Evolutionary conservation across 1,140 invertebrate genomes (phyloP).

Genomic region (Mactra quadrangularis): DNA sequence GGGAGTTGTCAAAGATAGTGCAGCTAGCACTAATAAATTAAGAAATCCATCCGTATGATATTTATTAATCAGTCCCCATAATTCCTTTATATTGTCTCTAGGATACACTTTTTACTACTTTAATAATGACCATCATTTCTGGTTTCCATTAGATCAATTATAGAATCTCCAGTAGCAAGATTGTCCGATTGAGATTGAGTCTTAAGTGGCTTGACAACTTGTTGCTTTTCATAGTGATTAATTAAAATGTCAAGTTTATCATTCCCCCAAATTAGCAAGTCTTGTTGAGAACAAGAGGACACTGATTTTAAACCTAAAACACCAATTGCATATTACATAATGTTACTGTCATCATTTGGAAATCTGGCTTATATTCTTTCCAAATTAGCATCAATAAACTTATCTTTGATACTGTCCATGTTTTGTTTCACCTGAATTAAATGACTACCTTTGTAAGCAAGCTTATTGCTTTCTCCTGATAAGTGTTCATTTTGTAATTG

Average conservation of each 20-base stretch:
- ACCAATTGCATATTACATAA: slow-evolving; percentile 47
- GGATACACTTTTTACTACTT: neutral
- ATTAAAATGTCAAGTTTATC: slow-evolving; percentile 35
- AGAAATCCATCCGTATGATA: no score
- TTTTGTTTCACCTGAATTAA: slow-evolving; percentile 25
- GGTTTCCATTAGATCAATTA: neutral
- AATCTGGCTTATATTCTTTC: slow-evolving; percentile 27
- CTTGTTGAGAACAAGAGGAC: neutral
- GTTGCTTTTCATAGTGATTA: slow-evolving; percentile 15
- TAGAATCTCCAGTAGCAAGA: neutral
- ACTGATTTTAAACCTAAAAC: slow-evolving; percentile 32
- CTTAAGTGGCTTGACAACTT: no score
- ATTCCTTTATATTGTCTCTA: neutral
- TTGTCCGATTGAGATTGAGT: no score
- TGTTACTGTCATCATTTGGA: slow-evolving; percentile 39
- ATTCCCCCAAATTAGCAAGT: slow-evolving; percentile 8
- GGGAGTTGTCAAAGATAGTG: neutral
- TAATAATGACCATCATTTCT: neutral
- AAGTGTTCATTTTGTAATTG: slow-evolving; percentile 17
- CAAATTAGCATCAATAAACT: slow-evolving; percentile 41
- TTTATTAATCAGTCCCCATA: slow-evolving; percentile 8
- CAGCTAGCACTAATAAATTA: neutral
- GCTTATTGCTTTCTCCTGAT: neutral
- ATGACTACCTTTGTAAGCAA: slow-evolving; percentile 24
- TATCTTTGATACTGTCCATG: slow-evolving; percentile 1